Conservation (phyloP, 2,113 vertebrate genomes). For the Pygoscelis adeliae region DNA sequence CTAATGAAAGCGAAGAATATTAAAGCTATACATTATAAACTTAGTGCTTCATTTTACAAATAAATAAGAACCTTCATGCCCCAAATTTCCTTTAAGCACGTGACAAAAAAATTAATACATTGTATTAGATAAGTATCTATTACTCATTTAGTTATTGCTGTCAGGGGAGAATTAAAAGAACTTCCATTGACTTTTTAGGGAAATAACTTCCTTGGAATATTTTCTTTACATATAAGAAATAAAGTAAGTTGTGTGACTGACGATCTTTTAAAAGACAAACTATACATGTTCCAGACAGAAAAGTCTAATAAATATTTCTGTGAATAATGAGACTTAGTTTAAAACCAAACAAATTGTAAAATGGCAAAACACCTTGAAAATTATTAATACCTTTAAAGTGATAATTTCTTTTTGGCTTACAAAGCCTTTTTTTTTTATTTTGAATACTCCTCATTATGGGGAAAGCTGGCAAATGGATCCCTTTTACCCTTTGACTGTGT, state of each 20-base stretch:
- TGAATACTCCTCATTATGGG: neutral
- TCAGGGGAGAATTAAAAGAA: neutral
- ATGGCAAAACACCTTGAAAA: neutral
- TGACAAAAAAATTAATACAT: neutral
- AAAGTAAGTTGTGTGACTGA: neutral
- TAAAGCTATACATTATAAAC: neutral
- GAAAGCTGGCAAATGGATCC: neutral
- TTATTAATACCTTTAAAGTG: neutral
- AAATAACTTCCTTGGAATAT: neutral
- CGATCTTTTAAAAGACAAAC: neutral
- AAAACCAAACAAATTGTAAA: neutral
- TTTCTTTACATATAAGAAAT: neutral
- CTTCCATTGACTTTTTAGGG: neutral
- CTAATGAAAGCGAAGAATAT: neutral
- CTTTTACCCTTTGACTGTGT: neutral
- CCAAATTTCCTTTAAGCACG: neutral
- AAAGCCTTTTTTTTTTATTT: neutral
- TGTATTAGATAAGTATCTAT: neutral
- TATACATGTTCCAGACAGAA: neutral
- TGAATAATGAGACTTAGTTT: neutral
- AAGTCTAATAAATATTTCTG: neutral
- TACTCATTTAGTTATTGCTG: neutral
- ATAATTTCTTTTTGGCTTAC: neutral
- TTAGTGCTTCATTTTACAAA: neutral
- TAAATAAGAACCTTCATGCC: neutral